Percentiles rank a stretch among this genome's conserved stretches.
These are phyloP conservation scores for Atopsyche davidsoni DNA, from an alignment of 1,140 invertebrate species.

Conservation along the genomic window DNA sequence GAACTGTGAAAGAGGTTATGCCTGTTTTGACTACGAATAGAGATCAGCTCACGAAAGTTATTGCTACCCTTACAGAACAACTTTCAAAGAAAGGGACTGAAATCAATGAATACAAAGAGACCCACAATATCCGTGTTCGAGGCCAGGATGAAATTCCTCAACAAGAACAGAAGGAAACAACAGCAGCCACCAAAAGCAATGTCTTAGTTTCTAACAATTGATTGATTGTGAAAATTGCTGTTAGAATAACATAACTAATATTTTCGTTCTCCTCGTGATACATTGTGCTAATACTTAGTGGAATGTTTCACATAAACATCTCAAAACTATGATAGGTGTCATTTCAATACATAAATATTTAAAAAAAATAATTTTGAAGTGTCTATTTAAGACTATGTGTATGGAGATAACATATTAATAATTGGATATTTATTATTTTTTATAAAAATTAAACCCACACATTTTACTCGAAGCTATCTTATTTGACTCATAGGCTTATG, in stretches of 20 bases:
- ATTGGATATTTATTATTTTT: too few relatives aligned
- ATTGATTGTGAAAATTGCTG: constrained; percentile 11
- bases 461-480: too few relatives aligned
- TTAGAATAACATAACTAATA: constrained; percentile 3
- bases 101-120: constrained; percentile 90
- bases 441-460: too few relatives aligned
- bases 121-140: constrained; percentile 77
- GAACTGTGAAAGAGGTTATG: constrained; percentile 85
- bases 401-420: too few relatives aligned
- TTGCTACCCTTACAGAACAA: constrained; percentile 73
- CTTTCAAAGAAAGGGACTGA: constrained; percentile 81
- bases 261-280: neutral
- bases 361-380: too few relatives aligned
- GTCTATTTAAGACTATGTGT: too few relatives aligned
- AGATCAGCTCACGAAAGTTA: constrained; percentile 74
- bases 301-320: neutral
- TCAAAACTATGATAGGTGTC: neutral
- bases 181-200: constrained; percentile 48
- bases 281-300: neutral
- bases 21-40: constrained; percentile 77
- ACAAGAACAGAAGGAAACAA: constrained; percentile 36
- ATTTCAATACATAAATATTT: neutral
- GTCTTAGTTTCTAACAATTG: constrained; percentile 50
- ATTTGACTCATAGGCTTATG: too few relatives aligned
- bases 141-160: constrained; percentile 51